Conservation (phyloP, 1,140 invertebrate species). For the Atta cephalotes region DNA sequence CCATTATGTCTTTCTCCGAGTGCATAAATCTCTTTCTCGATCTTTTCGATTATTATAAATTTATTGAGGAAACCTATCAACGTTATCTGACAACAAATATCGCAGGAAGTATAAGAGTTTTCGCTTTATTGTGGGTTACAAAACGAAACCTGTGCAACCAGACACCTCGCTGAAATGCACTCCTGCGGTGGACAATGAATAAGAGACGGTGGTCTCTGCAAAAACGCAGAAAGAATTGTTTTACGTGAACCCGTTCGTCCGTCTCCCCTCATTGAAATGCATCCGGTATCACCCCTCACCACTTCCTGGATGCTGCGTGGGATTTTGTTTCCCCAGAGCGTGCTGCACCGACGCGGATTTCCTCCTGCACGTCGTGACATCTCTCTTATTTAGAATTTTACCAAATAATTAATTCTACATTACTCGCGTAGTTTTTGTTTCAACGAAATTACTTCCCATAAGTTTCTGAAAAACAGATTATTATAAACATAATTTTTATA, state of each 20-base stretch:
- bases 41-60: background rate
- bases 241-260: slow-evolving; percentile 76
- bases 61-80: background rate
- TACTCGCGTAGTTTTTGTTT: too few species aligned
- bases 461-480: too few species aligned
- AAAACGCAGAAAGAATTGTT: slow-evolving; percentile 77
- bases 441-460: too few species aligned
- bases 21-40: background rate
- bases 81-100: slow-evolving; percentile 28
- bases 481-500: too few species aligned
- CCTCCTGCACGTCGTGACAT: background rate
- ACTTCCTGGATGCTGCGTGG: slow-evolving; percentile 80
- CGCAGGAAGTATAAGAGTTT: slow-evolving; percentile 6
- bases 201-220: slow-evolving; percentile 66
- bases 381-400: slow-evolving; percentile 2
- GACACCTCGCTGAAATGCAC: slow-evolving; percentile 69
- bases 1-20: too few species aligned
- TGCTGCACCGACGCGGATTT: slow-evolving; percentile 4
- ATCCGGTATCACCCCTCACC: slow-evolving; percentile 77
- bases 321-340: slow-evolving; percentile 69
- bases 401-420: background rate
- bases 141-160: slow-evolving; percentile 71
- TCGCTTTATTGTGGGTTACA: slow-evolving; percentile 42
- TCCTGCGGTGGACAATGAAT: slow-evolving; percentile 65
- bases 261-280: slow-evolving; percentile 76